phyloP scores from a whole-genome alignment of 1,140 invertebrate genomes.

The Hyles vespertilio region DNA sequence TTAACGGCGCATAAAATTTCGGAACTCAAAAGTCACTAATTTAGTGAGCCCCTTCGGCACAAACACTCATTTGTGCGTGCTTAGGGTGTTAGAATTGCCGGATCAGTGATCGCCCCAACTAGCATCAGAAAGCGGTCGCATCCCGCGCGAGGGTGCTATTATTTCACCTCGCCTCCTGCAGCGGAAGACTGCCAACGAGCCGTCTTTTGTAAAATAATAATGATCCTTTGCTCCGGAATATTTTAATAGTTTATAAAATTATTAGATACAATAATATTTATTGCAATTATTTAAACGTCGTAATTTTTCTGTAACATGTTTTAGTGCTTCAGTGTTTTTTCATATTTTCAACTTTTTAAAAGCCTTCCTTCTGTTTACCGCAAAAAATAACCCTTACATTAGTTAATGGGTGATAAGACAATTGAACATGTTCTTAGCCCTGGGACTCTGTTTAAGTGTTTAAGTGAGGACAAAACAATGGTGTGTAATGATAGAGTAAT shows the following conservation, averaged over 20 bases:
- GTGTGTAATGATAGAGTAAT: slow-evolving; percentile 12
- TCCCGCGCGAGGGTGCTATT: slow-evolving; percentile 17
- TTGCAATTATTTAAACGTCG: no score
- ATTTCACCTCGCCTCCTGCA: no score
- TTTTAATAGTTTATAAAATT: no score
- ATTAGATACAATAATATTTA: no score
- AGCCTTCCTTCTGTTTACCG: no score
- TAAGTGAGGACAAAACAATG: neutral
- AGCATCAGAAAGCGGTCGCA: slow-evolving; percentile 13
- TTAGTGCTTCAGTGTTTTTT: no score
- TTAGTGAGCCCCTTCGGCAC: slow-evolving; percentile 18
- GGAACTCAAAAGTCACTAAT: slow-evolving; percentile 48
- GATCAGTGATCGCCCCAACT: slow-evolving; percentile 55
- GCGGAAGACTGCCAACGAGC: slow-evolving; percentile 5
- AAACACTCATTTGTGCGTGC: neutral
- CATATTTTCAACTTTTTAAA: no score
- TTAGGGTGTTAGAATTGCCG: slow-evolving; percentile 18
- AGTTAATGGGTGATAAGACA: no score
- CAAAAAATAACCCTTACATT: no score
- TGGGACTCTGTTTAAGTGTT: slow-evolving; percentile 4
- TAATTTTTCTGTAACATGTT: no score
- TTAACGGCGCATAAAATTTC: slow-evolving; percentile 29
- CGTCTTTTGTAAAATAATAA: neutral
- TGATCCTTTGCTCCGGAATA: no score
- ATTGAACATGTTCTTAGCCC: neutral